Percentiles rank a stretch among this genome's conserved stretches.
These are phyloP conservation scores for Thyatira batis DNA, from an alignment of 2,888 invertebrate species.

Conservation along the genomic window DNA sequence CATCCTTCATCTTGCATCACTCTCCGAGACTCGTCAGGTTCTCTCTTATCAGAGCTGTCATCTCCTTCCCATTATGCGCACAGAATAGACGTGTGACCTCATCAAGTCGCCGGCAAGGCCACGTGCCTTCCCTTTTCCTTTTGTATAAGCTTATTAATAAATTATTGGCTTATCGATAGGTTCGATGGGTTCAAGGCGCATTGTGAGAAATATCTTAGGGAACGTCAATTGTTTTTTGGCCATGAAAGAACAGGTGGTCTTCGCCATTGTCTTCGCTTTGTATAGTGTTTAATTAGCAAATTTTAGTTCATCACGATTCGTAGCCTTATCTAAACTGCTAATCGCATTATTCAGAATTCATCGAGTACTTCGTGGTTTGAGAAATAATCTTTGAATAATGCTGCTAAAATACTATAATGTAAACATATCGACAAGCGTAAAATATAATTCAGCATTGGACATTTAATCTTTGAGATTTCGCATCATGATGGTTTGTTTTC, in stretches of 20 bases:
- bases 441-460: not conserved
- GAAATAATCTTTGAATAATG: not conserved
- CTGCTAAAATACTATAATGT: not conserved
- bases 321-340: not conserved
- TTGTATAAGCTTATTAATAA: conserved; percentile 43
- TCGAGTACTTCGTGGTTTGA: not conserved
- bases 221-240: conserved; percentile 45
- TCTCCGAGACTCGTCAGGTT: conserved; percentile 24
- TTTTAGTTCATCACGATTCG: not conserved
- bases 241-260: conserved; percentile 21
- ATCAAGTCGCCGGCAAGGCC: conserved; percentile 57
- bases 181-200: conserved; percentile 51
- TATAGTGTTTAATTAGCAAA: not conserved
- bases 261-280: conserved; percentile 1
- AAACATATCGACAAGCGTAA: not conserved
- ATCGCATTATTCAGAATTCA: not conserved
- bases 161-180: conserved; percentile 30
- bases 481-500: not conserved
- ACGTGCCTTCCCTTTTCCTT: conserved; percentile 51
- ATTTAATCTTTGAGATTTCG: not conserved
- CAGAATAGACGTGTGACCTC: conserved; percentile 65
- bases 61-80: conserved; percentile 65
- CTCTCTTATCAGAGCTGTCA: conserved; percentile 66
- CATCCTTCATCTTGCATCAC: conserved; percentile 22
- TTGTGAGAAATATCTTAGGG: conserved; percentile 36